Percentiles rank a stretch among this genome's conserved stretches.
Conservation (phyloP, 2,888 invertebrate genomes). For the Unio pictorum region DNA sequence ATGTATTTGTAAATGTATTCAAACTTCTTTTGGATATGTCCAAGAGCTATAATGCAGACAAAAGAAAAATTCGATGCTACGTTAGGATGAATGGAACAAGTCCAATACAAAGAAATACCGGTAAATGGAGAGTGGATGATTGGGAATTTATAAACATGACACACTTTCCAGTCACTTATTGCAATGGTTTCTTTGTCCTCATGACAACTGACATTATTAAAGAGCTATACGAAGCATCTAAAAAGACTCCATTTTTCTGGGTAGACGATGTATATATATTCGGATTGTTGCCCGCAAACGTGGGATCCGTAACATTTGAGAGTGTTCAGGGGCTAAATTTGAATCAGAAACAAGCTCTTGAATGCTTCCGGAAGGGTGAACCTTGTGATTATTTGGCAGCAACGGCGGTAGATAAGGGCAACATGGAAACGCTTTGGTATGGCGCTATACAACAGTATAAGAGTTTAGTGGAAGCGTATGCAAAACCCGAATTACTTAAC, state of each 20-base stretch:
- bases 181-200: slow-evolving; percentile 63
- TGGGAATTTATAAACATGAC: slow-evolving; percentile 53
- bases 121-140: slow-evolving; percentile 55
- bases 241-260: slow-evolving; percentile 68
- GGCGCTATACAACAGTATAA: slow-evolving; percentile 35
- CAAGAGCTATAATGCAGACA: slow-evolving; percentile 34
- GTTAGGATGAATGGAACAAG: slow-evolving; percentile 48
- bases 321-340: slow-evolving; percentile 87
- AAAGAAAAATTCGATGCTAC: slow-evolving; percentile 48
- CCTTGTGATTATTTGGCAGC: slow-evolving; percentile 42
- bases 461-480: slow-evolving; percentile 27
- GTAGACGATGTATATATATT: slow-evolving; percentile 69
- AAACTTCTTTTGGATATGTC: slow-evolving; percentile 41
- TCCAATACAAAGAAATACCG: slow-evolving; percentile 39
- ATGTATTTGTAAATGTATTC: slow-evolving; percentile 60
- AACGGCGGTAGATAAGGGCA: slow-evolving; percentile 35
- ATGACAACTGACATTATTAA: slow-evolving; percentile 56
- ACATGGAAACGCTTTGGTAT: slow-evolving; percentile 49
- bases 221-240: slow-evolving; percentile 56
- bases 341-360: slow-evolving; percentile 72
- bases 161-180: slow-evolving; percentile 62
- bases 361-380: slow-evolving; percentile 38
- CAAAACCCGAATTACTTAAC: slow-evolving; percentile 13
- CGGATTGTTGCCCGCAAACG: slow-evolving; percentile 61
- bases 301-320: slow-evolving; percentile 46